Evolutionary conservation across 2,797 vertebrate species (phyloP).

Genomic region (Chloroceryle inda): DNA sequence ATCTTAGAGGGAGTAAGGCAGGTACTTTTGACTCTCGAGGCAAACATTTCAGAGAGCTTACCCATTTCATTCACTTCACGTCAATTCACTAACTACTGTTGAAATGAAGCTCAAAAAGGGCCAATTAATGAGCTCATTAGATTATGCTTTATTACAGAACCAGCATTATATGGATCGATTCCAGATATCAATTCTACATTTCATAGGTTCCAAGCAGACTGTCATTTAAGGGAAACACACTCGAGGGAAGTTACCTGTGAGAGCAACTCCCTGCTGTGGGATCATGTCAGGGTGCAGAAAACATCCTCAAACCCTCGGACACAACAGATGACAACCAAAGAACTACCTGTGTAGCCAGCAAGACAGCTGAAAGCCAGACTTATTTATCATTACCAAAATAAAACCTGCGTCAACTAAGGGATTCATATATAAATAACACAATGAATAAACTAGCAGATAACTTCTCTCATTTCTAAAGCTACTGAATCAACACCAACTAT

Average conservation of each 20-base stretch:
- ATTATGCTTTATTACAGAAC: not conserved
- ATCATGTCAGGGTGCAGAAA: rapidly evolving
- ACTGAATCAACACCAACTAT: not conserved
- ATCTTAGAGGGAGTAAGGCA: not conserved
- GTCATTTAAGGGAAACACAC: not conserved
- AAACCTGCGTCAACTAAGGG: not conserved
- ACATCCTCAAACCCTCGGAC: not conserved
- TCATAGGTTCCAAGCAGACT: not conserved
- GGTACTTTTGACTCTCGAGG: rapidly evolving
- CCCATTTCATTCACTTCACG: not conserved
- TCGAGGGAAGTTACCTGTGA: not conserved
- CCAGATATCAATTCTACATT: not conserved
- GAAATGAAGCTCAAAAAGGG: not conserved
- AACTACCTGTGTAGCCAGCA: not conserved
- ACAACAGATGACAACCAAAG: not conserved
- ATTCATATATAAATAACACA: not conserved
- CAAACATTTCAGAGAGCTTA: not conserved
- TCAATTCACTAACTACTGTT: not conserved
- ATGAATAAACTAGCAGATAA: not conserved
- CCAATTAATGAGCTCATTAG: not conserved
- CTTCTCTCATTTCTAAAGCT: not conserved
- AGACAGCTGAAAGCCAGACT: not conserved
- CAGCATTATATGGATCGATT: not conserved
- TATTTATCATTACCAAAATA: not conserved
- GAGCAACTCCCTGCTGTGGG: not conserved